These are phyloP conservation scores for Sylvicola fuscatus DNA, from an alignment of 2,888 invertebrate species.

Conservation along the genomic window DNA sequence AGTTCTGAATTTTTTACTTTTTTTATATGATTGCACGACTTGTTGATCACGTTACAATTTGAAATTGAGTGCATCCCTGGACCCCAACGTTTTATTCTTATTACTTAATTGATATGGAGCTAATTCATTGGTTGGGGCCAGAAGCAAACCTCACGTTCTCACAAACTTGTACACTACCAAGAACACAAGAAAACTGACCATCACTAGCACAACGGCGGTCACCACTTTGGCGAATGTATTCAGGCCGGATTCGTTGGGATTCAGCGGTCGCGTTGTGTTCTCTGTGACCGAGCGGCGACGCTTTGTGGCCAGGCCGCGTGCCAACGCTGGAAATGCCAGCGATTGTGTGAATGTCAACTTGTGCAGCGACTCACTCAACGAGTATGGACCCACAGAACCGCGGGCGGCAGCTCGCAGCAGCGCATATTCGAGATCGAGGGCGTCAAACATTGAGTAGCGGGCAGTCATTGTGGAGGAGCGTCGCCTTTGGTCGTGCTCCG, in stretches of 20 bases:
- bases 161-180: conserved; percentile 53
- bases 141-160: conserved; percentile 55
- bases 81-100: too few species aligned
- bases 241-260: conserved; percentile 40
- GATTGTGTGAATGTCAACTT: conserved; percentile 55
- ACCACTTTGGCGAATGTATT: conserved; percentile 51
- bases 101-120: too few species aligned
- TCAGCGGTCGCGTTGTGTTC: conserved; percentile 31
- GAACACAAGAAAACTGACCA: conserved; percentile 49
- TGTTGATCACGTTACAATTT: too few species aligned
- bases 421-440: conserved; percentile 48
- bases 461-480: conserved; percentile 38
- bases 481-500: conserved; percentile 23
- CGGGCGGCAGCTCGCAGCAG: conserved; percentile 43
- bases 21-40: too few species aligned
- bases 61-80: too few species aligned
- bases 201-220: conserved; percentile 43
- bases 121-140: conserved; percentile 30
- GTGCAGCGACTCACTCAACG: conserved; percentile 46
- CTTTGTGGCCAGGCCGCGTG: conserved; percentile 43
- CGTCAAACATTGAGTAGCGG: conserved; percentile 46
- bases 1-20: too few species aligned
- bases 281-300: conserved; percentile 32
- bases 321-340: conserved; percentile 48
- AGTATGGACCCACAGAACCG: conserved; percentile 50